phyloP scores from a whole-genome alignment of 2,113 vertebrate species.

The Amphilophus citrinellus region DNA sequence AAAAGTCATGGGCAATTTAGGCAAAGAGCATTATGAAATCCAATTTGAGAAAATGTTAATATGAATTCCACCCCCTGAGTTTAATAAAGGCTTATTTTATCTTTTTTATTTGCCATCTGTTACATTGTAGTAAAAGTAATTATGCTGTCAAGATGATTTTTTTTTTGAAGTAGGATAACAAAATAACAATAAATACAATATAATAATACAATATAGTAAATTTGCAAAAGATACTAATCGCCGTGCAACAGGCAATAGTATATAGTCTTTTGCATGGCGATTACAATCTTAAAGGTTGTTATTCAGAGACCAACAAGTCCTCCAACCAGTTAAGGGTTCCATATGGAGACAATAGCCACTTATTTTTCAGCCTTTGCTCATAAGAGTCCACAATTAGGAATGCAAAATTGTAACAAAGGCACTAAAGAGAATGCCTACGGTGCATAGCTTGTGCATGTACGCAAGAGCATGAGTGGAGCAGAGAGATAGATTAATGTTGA shows the following conservation, averaged over 20 bases:
- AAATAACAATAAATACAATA: not conserved
- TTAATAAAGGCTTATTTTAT: conserved; percentile 14
- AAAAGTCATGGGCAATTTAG: conserved; percentile 20
- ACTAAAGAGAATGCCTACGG: conserved; percentile 48
- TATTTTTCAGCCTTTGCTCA: conserved; percentile 37
- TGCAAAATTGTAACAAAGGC: conserved; percentile 67
- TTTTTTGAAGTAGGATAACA: not conserved
- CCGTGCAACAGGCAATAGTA: not conserved
- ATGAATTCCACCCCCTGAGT: not conserved
- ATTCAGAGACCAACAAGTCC: conserved; percentile 11
- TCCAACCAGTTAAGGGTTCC: conserved; percentile 20
- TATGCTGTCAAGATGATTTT: not conserved
- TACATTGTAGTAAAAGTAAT: not conserved
- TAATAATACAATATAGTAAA: not conserved
- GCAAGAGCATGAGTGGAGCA: conserved; percentile 50
- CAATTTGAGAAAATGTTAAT: not conserved
- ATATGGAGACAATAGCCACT: conserved; percentile 18
- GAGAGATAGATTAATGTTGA: conserved; percentile 77
- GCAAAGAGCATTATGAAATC: conserved; percentile 15
- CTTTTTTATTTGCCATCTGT: conserved; percentile 19
- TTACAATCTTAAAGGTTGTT: not conserved
- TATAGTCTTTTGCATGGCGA: not conserved
- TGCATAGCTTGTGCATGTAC: conserved; percentile 32
- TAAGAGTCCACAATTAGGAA: conserved; percentile 60
- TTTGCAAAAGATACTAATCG: not conserved